Percentiles rank a stretch among this genome's conserved stretches.
phyloP scores from a whole-genome alignment of 2,797 vertebrate species.

The Sebastes wilsoni region DNA sequence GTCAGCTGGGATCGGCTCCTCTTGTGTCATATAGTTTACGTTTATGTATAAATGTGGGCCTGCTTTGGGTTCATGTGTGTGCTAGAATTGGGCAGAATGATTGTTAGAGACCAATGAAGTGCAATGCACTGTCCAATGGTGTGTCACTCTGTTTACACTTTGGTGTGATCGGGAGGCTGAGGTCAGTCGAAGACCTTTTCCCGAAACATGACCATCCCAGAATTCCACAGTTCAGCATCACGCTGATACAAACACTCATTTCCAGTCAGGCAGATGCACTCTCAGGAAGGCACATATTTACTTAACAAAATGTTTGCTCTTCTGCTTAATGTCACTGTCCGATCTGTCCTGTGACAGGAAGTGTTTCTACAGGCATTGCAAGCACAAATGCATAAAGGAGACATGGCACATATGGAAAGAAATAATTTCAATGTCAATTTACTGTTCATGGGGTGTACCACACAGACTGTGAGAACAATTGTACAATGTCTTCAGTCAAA shows the following conservation, averaged over 20 bases:
- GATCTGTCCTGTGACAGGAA: not conserved
- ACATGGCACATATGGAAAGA: not conserved
- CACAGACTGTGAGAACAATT: not conserved
- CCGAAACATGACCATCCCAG: conserved; percentile 54
- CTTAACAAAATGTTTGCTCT: not conserved
- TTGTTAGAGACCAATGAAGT: not conserved
- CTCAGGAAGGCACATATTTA: not conserved
- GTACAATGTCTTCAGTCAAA: not conserved
- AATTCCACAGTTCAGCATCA: conserved; percentile 64
- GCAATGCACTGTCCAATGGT: not conserved
- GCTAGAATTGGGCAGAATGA: not conserved
- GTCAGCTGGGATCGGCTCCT: too few relatives aligned
- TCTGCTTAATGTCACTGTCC: not conserved
- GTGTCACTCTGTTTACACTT: conserved; percentile 26
- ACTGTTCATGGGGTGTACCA: too few relatives aligned
- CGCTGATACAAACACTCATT: not conserved
- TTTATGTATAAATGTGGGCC: not conserved
- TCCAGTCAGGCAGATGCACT: not conserved
- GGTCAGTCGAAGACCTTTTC: conserved; percentile 54
- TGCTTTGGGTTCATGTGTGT: not conserved
- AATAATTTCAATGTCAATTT: not conserved
- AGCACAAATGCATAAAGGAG: not conserved
- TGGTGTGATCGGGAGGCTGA: conserved; percentile 31
- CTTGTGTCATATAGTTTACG: not conserved
- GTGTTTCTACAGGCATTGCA: not conserved